Conservation (phyloP, 2,888 invertebrate genomes). For the Trichogramma dendrolimi region DNA sequence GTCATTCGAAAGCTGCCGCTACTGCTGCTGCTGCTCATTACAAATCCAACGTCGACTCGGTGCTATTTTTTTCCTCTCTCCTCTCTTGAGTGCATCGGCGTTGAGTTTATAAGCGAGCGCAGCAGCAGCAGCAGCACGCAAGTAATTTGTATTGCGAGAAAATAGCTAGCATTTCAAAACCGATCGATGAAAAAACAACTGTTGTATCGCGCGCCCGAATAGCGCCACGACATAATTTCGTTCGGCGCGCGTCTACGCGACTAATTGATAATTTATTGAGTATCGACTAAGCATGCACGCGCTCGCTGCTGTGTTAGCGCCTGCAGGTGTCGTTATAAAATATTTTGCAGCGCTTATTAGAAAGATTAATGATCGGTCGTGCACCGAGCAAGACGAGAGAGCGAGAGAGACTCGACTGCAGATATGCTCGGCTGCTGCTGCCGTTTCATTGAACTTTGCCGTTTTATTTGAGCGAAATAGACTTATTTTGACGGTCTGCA, state of each 20-base stretch:
- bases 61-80: conserved; percentile 1
- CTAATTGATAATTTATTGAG: conserved; percentile 30
- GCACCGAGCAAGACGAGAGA: conserved; percentile 8
- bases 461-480: no score
- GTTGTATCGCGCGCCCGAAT: not conserved
- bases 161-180: no score
- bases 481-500: no score
- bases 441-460: no score
- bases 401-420: not conserved
- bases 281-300: conserved; percentile 8
- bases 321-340: conserved; percentile 30
- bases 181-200: no score
- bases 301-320: not conserved
- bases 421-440: not conserved
- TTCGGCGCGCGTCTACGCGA: conserved; percentile 1
- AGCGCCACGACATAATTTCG: conserved; percentile 16
- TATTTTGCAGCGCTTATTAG: conserved; percentile 31
- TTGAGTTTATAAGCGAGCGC: no score
- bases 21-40: not conserved
- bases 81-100: no score
- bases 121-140: no score
- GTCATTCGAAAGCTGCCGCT: not conserved
- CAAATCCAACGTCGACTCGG: not conserved
- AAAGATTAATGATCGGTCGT: conserved; percentile 29
- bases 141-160: no score